Evolutionary conservation across 2,797 vertebrate species (phyloP), one percentile per base, ranked within the genome.

Genomic region (Pyrocephalus nanus): DNA sequence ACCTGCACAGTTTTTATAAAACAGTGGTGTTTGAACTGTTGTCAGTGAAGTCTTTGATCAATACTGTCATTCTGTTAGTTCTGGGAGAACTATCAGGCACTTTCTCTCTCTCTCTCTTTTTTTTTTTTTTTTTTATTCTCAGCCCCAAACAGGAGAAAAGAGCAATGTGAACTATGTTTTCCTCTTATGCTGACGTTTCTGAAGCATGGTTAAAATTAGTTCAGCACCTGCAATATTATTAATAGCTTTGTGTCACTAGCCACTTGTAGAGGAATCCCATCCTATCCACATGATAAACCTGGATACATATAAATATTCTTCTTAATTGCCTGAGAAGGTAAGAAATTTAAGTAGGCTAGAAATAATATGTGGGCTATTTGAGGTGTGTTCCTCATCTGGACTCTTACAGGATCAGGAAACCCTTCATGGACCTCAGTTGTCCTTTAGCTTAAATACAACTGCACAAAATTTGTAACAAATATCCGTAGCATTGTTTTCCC

Each of bases 111-210:
- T 13, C 10, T 47, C 45, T 48, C 47, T 23, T 6, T 47, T 47
- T 48, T 25, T 8, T 8, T 15, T 25, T 7, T 8, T 15, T 3
- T 1, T 0, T 0, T 1, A 7, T 16, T 10, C 17, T 21, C 21
- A 50, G 7, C 3, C 11, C 25, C 25, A 71, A 15, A 21, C 4
- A 74, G 57, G 47, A 29, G 6, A 85, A 85, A 92, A 89, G 32
- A 76, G 23, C 27, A 70, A 45, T 26, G 9, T 62, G 38, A 86
- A 38, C 32, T 42, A 27, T 21, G 2, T 64, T 88, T 90, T 88
- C 3, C 22, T 91, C 50, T 72, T 91, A 51, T 2, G 3, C n/a
- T 78, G 25, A 9, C 22, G 8, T 70, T 94, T 81, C 65, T 88
- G n/a, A 88, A 69, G 4, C 4, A 34, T 40, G 54, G 9, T 81